Evolutionary conservation across 2,888 invertebrate genomes (phyloP).

Genomic region (Cheilosia urbana): DNA sequence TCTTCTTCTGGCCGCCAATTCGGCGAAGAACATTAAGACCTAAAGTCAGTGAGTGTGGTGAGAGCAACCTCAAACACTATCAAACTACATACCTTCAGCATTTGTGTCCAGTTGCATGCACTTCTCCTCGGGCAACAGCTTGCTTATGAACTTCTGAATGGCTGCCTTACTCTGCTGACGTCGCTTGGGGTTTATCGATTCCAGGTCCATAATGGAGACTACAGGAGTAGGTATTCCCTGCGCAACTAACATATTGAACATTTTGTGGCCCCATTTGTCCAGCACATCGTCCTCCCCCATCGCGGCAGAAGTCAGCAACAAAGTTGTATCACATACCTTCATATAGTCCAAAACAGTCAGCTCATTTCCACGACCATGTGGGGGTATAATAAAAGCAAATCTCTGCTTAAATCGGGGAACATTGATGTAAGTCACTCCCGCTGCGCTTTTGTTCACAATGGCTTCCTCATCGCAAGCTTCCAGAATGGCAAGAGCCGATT

Average conservation of each 20-base stretch:
- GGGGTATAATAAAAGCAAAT: conserved; percentile 92
- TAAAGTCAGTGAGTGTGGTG: conserved; percentile 8
- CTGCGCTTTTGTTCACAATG: conserved; percentile 86
- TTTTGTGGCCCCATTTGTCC: conserved; percentile 91
- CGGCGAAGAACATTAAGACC: conserved; percentile 88
- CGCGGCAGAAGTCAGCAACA: conserved; percentile 90
- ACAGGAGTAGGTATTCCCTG: conserved; percentile 92
- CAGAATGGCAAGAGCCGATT: conserved; percentile 87
- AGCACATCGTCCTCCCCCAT: conserved; percentile 87
- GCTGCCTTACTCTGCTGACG: conserved; percentile 85
- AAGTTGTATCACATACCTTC: conserved; percentile 93
- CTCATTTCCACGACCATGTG: conserved; percentile 87
- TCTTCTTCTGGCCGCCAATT: conserved; percentile 93
- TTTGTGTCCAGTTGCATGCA: conserved; percentile 90
- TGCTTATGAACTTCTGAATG: conserved; percentile 85
- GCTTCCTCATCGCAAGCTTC: conserved; percentile 90
- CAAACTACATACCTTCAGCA: conserved; percentile 85
- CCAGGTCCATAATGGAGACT: conserved; percentile 90
- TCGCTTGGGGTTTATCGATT: conserved; percentile 90
- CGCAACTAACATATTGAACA: conserved; percentile 90
- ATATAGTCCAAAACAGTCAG: conserved; percentile 88
- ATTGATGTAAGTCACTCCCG: conserved; percentile 90
- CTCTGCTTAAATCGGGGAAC: conserved; percentile 94
- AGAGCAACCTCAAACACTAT: neutral
- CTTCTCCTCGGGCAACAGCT: conserved; percentile 93